Evolutionary conservation across 2,888 invertebrate genomes (phyloP), one percentile per base, ranked within the genome.

Genomic region (Cryptophagus acutangulus): DNA sequence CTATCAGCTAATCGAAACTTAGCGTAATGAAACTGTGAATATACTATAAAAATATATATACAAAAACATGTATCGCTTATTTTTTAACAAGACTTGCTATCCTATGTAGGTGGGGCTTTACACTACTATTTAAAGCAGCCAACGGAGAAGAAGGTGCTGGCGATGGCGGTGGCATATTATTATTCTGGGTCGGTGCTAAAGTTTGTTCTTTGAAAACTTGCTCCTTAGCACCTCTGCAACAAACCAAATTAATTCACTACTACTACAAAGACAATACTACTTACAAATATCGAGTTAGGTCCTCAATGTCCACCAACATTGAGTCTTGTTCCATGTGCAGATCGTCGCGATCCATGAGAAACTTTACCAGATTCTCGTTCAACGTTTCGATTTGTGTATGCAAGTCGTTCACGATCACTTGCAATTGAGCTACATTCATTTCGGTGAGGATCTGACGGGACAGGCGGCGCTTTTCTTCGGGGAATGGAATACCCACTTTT

Each of bases 251-350:
- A 6, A 13, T 33, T 10, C 6, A 8, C 20, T 9, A 20, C 6
- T 20, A 20, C 20, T 9, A 20, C 31, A 31, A 5, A 12, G 9
- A 34, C 17, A 40, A 33, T 20, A 17, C 24, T 48, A 75, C 87
- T 83, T 72, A 89, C 87, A 88, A 73, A 69, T 87, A 88, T 74
- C 87, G 77, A 29, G 92, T 92, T 55, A 94, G 79, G 72, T 96
- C 95, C 71, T 96, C 95, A 59, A 96, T 92, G 66, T 96, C 95
- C 24, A 95, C 93, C 52, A 95, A 78, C 87, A 94, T 93, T 26
- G 95, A 93, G 70, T 97, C 96, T 70, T 96, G 94, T 51, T 91
- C 89, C 93, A 96, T 95, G 71, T 95, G 94, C 34, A 95, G 75
- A 69, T 95, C 94, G 71, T 97, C 96, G 51, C 95, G 77, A 60